phyloP scores from a whole-genome alignment of 2,888 invertebrate species.

The Petrolisthes manimaculis region DNA sequence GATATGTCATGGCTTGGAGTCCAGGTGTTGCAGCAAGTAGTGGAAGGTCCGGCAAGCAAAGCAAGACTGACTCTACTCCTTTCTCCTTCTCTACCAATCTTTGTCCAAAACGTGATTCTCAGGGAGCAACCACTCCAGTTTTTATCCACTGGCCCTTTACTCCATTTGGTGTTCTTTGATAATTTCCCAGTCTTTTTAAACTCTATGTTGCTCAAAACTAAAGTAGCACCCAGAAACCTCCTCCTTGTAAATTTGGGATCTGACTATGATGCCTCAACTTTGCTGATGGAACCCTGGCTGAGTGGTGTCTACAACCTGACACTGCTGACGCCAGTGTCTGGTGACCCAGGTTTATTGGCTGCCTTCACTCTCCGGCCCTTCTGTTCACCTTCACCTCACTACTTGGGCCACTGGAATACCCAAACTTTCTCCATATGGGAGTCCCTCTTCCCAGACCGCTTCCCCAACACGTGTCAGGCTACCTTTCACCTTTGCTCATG shows the following conservation, averaged over 20 bases:
- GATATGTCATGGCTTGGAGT: too few relatives aligned
- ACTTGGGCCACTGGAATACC: background rate
- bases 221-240: background rate
- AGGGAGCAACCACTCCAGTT: too few relatives aligned
- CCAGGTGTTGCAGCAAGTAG: too few relatives aligned
- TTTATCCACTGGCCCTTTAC: background rate
- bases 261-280: background rate
- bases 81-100: too few relatives aligned
- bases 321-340: background rate
- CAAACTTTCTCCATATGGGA: background rate
- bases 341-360: background rate
- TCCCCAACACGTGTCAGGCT: background rate
- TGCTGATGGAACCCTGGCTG: background rate
- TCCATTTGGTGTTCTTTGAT: background rate
- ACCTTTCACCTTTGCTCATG: background rate
- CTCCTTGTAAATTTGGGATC: background rate
- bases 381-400: background rate
- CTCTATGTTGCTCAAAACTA: background rate
- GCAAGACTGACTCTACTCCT: too few relatives aligned
- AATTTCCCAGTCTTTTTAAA: background rate
- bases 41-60: too few relatives aligned
- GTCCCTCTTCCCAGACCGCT: background rate
- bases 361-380: conserved; percentile 15
- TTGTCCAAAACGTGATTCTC: too few relatives aligned
- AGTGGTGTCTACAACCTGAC: conserved; percentile 10